A percentile compares a stretch with the other conserved stretches of the same genome.
These are phyloP conservation scores for Sakesphorus luctuosus DNA, from an alignment of 2,113 vertebrate species.

Conservation along the genomic window DNA sequence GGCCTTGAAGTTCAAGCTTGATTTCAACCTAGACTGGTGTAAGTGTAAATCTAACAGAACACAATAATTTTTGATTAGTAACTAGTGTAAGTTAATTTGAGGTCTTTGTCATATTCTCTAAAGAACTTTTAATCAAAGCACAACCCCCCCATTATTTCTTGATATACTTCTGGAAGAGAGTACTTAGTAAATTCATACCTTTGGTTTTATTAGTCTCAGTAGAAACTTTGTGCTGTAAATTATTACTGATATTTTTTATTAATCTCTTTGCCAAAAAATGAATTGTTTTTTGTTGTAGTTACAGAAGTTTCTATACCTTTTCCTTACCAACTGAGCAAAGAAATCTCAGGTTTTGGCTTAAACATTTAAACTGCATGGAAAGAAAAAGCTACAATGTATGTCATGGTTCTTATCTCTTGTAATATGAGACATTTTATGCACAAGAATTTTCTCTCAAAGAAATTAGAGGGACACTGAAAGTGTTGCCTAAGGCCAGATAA, in stretches of 20 bases:
- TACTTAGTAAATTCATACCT: not conserved
- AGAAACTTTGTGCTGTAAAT: not conserved
- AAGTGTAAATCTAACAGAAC: not conserved
- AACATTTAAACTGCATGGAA: not conserved
- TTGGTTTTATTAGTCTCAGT: not conserved
- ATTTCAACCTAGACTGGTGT: not conserved
- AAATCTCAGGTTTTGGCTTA: not conserved
- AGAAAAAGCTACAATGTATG: not conserved
- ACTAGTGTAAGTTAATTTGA: not conserved
- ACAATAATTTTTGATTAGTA: not conserved
- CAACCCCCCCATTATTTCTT: not conserved
- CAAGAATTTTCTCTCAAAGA: not conserved
- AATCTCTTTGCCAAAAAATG: not conserved
- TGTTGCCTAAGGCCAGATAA: not conserved
- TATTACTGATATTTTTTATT: not conserved
- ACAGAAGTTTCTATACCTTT: not conserved
- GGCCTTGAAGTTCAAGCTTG: not conserved
- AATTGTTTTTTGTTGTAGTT: not conserved
- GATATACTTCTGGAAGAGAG: not conserved
- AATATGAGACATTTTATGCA: not conserved
- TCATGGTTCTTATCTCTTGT: not conserved
- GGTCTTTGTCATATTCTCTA: not conserved
- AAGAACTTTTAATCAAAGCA: not conserved
- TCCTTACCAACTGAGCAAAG: not conserved
- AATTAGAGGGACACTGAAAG: not conserved